Evolutionary conservation across 2,113 vertebrate species (phyloP).

Genomic region (western clawed frog (Xenopus tropicalis)): DNA sequence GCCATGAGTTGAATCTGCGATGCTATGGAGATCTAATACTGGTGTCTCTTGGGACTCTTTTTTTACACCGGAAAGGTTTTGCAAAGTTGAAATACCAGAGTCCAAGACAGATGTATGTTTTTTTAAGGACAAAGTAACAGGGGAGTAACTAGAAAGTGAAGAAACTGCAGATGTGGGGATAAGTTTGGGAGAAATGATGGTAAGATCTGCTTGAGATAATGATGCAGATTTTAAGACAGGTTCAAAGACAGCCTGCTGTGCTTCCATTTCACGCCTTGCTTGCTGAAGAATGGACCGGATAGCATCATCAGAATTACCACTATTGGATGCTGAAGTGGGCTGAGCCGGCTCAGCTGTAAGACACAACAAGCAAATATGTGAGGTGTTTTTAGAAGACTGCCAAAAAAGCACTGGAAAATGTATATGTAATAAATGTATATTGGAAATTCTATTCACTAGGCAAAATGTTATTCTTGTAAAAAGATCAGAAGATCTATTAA

Average conservation of each 20-base stretch:
- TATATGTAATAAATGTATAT: too few species aligned
- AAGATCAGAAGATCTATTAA: too few species aligned
- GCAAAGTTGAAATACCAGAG: conserved; percentile 70
- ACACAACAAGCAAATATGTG: conserved; percentile 32
- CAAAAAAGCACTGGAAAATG: too few species aligned
- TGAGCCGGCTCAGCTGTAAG: conserved; percentile 79
- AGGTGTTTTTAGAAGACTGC: not conserved
- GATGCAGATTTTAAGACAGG: conserved; percentile 84
- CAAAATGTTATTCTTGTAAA: too few species aligned
- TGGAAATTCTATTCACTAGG: too few species aligned
- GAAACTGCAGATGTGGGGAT: conserved; percentile 71
- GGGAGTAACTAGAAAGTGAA: conserved; percentile 76
- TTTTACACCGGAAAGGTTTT: conserved; percentile 76
- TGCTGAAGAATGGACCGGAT: conserved; percentile 94
- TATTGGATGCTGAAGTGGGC: conserved; percentile 68
- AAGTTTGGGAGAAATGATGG: conserved; percentile 77
- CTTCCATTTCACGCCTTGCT: conserved; percentile 91
- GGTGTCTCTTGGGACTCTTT: conserved; percentile 73
- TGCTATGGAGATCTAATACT: conserved; percentile 67
- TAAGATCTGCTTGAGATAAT: conserved; percentile 77
- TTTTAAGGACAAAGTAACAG: conserved; percentile 84
- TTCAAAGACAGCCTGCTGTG: conserved; percentile 86
- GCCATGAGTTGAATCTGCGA: conserved; percentile 65
- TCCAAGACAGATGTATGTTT: conserved; percentile 71
- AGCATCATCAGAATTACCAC: conserved; percentile 84